Evolutionary conservation across 2,797 vertebrate species (phyloP), one percentile per base, ranked within the genome.

Genomic region (Fistularia tabacaria): DNA sequence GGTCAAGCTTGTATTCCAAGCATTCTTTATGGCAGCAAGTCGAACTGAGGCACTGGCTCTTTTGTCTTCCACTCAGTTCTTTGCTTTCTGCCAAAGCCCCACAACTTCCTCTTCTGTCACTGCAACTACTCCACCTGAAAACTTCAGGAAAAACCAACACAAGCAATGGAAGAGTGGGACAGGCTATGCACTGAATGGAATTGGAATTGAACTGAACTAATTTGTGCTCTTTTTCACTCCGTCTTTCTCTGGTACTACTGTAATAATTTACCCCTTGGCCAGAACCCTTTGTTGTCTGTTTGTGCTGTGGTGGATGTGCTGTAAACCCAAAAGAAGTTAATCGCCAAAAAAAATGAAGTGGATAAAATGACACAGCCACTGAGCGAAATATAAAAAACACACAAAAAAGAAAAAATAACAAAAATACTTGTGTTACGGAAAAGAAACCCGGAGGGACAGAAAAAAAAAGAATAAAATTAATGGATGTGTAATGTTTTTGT

Each of bases 231-330:
- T 25, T 25, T 25, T 25, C 25, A 25, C 25, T 25, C 25, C 25
- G 25, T 25, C 25, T 72, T 68, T 79, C 72, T 77, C 76, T 83
- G 69, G 77, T 77, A 82, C 77, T 77, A 46, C 57, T 87, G 85
- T 90, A 88, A 86, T 85, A 83, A 85, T 80, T 75, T 74, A 76
- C 69, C 82, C 14, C 77, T 76, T 85, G 74, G 81, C 82, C 88
- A 85, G 76, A 87, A 63, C 76, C 84, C 80, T 80, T 85, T 38
- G 86, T 88, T 53, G 83, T 91, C 76, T 88, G 85, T 91, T 80
- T 62, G 87, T 91, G 79, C 76, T 81, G 90, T 92, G 84, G 84
- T 89, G 91, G 87, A 86, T 78, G 90, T 92, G 88, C 72, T 76
- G 89, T 91, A 85, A 88, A 61, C 78, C 77, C 72, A 11, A 79